Conservation (phyloP, 2,888 invertebrate species). For the Thelaira solivaga region DNA sequence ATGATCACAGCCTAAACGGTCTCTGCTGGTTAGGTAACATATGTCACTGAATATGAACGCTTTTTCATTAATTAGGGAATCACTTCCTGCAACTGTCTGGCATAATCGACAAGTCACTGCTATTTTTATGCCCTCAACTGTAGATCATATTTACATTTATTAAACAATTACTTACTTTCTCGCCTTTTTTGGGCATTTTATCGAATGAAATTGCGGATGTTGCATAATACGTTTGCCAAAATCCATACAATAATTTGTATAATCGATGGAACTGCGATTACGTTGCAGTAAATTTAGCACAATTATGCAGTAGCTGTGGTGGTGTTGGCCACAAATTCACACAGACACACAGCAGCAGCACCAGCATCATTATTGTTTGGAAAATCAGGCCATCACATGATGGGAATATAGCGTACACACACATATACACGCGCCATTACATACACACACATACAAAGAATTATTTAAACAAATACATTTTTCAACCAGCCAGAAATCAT, state of each 20-base stretch:
- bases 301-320: slow-evolving; percentile 75
- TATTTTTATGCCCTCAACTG: slow-evolving; percentile 16
- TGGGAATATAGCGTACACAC: background rate
- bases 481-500: background rate
- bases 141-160: background rate
- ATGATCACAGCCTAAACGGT: no score
- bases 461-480: background rate
- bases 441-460: background rate
- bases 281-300: slow-evolving; percentile 75
- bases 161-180: slow-evolving; percentile 68
- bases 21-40: no score
- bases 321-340: slow-evolving; percentile 2
- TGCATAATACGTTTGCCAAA: slow-evolving; percentile 72
- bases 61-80: no score
- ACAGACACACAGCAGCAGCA: background rate
- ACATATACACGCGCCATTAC: slow-evolving; percentile 1
- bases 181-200: slow-evolving; percentile 72
- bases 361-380: background rate
- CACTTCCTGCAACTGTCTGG: no score
- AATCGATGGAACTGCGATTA: slow-evolving; percentile 74
- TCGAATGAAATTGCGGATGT: slow-evolving; percentile 73
- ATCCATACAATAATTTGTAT: slow-evolving; percentile 77
- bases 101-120: background rate
- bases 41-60: no score
- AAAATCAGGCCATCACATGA: slow-evolving; percentile 11